Conservation (phyloP, 2,797 vertebrate species). For the Borostomias antarcticus region DNA sequence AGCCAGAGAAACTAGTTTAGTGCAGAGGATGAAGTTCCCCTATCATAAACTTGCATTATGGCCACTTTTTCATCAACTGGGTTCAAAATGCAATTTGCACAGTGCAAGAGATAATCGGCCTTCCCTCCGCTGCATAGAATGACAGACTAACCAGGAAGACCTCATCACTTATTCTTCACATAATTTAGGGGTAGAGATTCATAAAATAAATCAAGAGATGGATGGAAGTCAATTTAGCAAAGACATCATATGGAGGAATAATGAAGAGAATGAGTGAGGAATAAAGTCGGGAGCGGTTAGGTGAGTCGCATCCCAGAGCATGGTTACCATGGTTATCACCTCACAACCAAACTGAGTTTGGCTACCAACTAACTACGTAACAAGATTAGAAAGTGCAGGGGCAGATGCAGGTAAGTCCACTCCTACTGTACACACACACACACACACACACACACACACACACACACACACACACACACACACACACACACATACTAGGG, state of each 20-base stretch:
- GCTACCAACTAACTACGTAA: too few species aligned
- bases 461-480: neutral
- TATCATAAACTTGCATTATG: neutral
- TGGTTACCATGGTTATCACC: too few species aligned
- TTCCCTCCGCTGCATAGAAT: neutral
- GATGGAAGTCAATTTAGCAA: neutral
- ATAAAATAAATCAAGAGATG: neutral
- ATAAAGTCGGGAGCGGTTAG: neutral
- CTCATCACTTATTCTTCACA: neutral
- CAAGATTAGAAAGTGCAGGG: too few species aligned
- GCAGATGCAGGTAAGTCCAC: too few species aligned
- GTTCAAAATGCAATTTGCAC: constrained; percentile 1
- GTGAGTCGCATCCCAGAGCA: too few species aligned
- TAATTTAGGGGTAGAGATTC: neutral
- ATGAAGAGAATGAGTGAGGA: neutral
- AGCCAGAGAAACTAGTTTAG: neutral
- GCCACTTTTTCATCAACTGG: neutral
- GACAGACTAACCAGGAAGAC: neutral
- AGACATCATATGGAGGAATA: neutral
- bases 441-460: neutral
- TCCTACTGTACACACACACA: neutral
- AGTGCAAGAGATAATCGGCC: neutral
- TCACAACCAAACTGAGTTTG: too few species aligned
- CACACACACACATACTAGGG: too few species aligned
- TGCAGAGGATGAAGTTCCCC: too few species aligned